A percentile compares a stretch with the other conserved stretches of the same genome.
phyloP scores from a whole-genome alignment of 2,888 invertebrate species.

The Acleris literana region DNA sequence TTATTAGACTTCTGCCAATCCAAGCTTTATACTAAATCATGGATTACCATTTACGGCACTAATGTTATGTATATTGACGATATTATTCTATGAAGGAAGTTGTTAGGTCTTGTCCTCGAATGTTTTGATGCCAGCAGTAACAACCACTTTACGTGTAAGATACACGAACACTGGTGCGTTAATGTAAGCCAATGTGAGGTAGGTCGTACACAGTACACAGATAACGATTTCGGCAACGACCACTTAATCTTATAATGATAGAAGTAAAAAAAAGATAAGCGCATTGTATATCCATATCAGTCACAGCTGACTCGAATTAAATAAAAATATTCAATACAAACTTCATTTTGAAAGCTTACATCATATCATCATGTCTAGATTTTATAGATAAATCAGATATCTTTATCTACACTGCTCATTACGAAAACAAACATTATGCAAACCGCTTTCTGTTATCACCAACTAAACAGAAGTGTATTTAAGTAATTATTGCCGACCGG shows the following conservation, averaged over 20 bases:
- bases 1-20: no score
- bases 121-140: background rate
- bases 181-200: slow-evolving; percentile 11
- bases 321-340: background rate
- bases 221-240: slow-evolving; percentile 7
- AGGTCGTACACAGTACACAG: slow-evolving; percentile 4
- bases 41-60: no score
- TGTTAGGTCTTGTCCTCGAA: background rate
- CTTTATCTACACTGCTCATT: slow-evolving; percentile 3
- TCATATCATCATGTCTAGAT: background rate
- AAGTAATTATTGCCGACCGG: slow-evolving; percentile 11
- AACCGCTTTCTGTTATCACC: slow-evolving; percentile 13
- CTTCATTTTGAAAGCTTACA: background rate
- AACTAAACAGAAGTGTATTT: slow-evolving; percentile 1
- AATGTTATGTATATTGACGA: no score
- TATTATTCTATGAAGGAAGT: no score
- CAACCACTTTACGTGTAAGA: background rate
- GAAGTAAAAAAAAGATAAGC: background rate
- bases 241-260: background rate
- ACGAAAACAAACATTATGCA: slow-evolving; percentile 15
- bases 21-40: no score
- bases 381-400: slow-evolving; percentile 11
- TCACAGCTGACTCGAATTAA: background rate
- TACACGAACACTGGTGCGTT: background rate
- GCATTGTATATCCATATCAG: background rate